Evolutionary conservation across 2,888 invertebrate species (phyloP).

Genomic region (Hypomecis punctinalis): DNA sequence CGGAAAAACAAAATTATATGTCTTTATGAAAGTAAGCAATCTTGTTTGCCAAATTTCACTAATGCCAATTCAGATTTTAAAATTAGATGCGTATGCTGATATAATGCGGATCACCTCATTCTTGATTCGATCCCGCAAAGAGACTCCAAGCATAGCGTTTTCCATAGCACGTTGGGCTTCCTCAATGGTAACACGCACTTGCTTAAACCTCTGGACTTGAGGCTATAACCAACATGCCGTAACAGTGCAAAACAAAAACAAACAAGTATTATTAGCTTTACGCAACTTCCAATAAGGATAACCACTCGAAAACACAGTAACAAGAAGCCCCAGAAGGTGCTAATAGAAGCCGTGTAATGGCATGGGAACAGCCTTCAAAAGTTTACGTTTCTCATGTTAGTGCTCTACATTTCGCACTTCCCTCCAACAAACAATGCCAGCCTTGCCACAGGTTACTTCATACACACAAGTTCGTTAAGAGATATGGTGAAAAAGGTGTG

Average conservation of each 20-base stretch:
- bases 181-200: no score
- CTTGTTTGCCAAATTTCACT: not conserved
- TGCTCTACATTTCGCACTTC: slow-evolving; percentile 59
- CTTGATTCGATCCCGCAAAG: no score
- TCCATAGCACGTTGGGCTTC: no score
- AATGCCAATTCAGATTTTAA: not conserved
- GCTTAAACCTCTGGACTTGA: no score
- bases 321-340: slow-evolving; percentile 36
- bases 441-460: slow-evolving; percentile 55
- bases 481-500: not conserved
- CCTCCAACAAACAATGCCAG: slow-evolving; percentile 60
- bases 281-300: slow-evolving; percentile 35
- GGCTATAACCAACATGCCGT: no score
- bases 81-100: no score
- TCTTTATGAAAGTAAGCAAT: not conserved
- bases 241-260: not conserved
- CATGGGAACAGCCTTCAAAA: slow-evolving; percentile 49
- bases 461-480: not conserved
- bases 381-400: slow-evolving; percentile 62
- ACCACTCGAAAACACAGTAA: slow-evolving; percentile 33
- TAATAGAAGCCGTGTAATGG: slow-evolving; percentile 36
- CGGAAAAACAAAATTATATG: not conserved
- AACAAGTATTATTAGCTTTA: not conserved
- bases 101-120: no score
- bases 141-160: no score